Evolutionary conservation across 2,888 invertebrate species (phyloP), one percentile per base, ranked within the genome.

Genomic region (Odontomyia ornata): DNA sequence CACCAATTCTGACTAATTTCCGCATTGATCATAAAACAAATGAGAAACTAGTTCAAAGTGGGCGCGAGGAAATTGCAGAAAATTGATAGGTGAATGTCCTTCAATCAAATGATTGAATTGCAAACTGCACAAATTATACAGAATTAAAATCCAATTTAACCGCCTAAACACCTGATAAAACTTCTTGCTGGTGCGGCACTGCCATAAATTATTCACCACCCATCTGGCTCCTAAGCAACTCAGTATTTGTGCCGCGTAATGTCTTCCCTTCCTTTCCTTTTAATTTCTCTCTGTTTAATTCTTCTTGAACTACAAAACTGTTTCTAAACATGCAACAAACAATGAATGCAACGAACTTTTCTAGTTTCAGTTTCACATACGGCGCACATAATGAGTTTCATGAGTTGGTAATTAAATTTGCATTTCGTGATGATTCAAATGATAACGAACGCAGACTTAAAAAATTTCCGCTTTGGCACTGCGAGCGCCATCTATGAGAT

Each of bases 51-150:
- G 73, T 21, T 73, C 73, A 73, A 73, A 73, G 73, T 73, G 73
- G 73, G 73, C 73, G 73, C 36, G 36, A 36, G 36, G 56, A 73
- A 57, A 52, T n/a, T 73, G 9, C 3, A 28, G 21, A 52, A 73
- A 73, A 73, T 73, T 73, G 60, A 73, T 73, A 60, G 73, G 73
- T 73, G 30, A 73, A 73, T 43, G 60, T 18, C 73, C 73, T 73
- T 73, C 73, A 36, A 36, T 73, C 25, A n/a, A 69, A 69, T 25
- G 47, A 69, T n/a, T 23, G 47, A 69, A 69, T 47, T 47, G 43
- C 36, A 47, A 13, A 47, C 15, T 0, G n/a, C 56, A 18, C 9
- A 43, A 36, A 69, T 57, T 73, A 57, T 23, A 57, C 36, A 30
- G 43, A 57, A 73, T 73, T 73, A 57, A 30, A 69, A 56, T 30